Base-by-base conservation (phyloP, 2,888 invertebrate genomes). In the Blastobasis lacticolella region DNA sequence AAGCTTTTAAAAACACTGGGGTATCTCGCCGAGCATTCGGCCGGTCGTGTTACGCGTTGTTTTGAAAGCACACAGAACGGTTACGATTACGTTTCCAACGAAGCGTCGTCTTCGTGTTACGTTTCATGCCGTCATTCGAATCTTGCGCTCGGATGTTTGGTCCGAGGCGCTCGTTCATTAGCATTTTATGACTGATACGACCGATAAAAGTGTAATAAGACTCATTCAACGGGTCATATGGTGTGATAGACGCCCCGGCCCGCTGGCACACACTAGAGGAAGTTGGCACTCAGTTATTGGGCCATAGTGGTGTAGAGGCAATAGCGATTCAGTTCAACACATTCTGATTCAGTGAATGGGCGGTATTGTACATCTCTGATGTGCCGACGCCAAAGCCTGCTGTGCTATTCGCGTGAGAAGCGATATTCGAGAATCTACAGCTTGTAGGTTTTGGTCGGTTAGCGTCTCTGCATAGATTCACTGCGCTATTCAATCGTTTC, bases 121-220 rank as follows among this genome's bases (percentile, higher is more conserved):
- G 78, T 81, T 85, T 85, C 77, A 85, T 83, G 78, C 74, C 78
- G 87, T 83, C 88, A 88, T 83, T 86, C 77, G 88, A 88, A 87
- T 86, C 86, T 86, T 73, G 77, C 72, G 78, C 84, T 87, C 87
- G 85, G 86, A 87, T 88, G 86, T 88, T 88, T 88, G 84, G 84
- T 80, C 84, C 82, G 78, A 80, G 78, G 79, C 73, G 82, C 71
- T 75, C 80, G 78, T 86, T 86, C 87, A 88, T 88, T 88, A 87
- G 82, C 85, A 87, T 87, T 88, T 88, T 87, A 88, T 85, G 88
- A 88, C 73, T 82, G 81, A 88, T 88, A 88, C 84, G 83, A 78
- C 76, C 85, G 81, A 87, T 88, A 87, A 87, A 86, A 80, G 73
- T 85, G 86, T 86, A 88, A 87, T 87, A 85, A 86, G 87, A 86